Conservation (phyloP, 30 jellyfish, hydroid and myxozoan species). For the Aurelia coerulea region DNA sequence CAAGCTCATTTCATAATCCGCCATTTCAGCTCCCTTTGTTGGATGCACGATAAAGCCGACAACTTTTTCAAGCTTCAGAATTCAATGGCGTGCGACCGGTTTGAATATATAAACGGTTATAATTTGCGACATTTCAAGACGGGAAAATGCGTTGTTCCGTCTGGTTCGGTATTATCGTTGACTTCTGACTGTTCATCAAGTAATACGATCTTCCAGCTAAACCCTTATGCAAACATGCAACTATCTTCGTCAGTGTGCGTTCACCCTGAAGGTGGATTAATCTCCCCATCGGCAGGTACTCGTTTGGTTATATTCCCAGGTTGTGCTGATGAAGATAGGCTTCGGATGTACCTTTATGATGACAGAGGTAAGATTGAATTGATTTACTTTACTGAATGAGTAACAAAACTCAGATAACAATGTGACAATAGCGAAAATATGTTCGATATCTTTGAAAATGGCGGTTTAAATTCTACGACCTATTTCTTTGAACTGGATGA, state of each 20-base stretch:
- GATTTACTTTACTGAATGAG: no score
- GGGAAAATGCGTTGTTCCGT: conserved; percentile 17
- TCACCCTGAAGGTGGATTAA: background rate
- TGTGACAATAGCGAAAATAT: no score
- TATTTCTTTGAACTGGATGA: no score
- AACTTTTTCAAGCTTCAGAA: conserved; percentile 8
- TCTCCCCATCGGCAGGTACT: background rate
- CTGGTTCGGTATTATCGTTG: background rate
- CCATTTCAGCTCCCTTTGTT: conserved; percentile 35
- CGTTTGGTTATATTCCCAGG: background rate
- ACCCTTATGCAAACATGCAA: background rate
- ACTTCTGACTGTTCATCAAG: conserved; percentile 41
- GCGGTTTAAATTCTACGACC: no score
- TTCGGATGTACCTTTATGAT: background rate
- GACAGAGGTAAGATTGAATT: background rate
- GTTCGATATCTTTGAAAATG: no score
- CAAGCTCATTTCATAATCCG: conserved; percentile 32
- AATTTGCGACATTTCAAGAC: conserved; percentile 34
- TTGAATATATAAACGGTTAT: conserved; percentile 7
- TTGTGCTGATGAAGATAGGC: background rate
- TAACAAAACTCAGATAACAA: no score
- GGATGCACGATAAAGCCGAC: conserved; percentile 7
- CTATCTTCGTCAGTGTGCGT: background rate
- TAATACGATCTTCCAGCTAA: background rate
- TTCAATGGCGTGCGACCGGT: conserved; percentile 47